Evolutionary conservation across 2,113 vertebrate genomes (phyloP), one percentile per base, ranked within the genome.

Genomic region (Anseranas semipalmata): DNA sequence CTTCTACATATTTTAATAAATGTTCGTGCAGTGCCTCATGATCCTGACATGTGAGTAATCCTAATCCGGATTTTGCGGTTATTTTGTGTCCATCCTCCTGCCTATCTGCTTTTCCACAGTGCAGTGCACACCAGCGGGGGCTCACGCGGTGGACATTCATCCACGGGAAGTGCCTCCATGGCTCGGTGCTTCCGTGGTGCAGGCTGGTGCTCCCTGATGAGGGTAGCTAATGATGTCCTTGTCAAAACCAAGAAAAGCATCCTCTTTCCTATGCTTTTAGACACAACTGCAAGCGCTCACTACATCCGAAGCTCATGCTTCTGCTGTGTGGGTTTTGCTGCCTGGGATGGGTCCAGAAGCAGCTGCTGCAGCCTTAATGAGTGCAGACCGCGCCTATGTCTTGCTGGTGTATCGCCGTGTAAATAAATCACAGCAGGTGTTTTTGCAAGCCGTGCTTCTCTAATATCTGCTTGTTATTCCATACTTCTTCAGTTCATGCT

Each of bases 1-100:
- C 53, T 56, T 89, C 89, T 87, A 71, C 86, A 87, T 84, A 72
- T 90, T 89, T 77, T 59, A 95, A 90, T 90, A 67, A 92, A 77
- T 59, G 55, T 39, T 84, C 65, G 32, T 59, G 22, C 3, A 6
- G 46, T 43, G n/a, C 53, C 62, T 85, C 79, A 67, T 65, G 33
- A 56, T 85, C 50, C 83, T 88, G 91, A 87, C 17, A 0, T 27
- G n/a, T 89, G 67, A 86, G 75, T 75, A 90, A 96, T 58, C 70
- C 58, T 65, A 83, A 67, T 85, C 63, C 66, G 89, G 43, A 53
- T 45, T 87, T 53, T 83, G 30, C 33, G n/a, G 16, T 37, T 39
- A 58, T 82, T 89, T 89, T 72, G 45, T 65, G 9, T 30, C 74
- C 72, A 4, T 63, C 52, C 21, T 65, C 39, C 52, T 74, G 28